phyloP scores from a whole-genome alignment of 2,888 invertebrate species.

The Folsomia candida region DNA sequence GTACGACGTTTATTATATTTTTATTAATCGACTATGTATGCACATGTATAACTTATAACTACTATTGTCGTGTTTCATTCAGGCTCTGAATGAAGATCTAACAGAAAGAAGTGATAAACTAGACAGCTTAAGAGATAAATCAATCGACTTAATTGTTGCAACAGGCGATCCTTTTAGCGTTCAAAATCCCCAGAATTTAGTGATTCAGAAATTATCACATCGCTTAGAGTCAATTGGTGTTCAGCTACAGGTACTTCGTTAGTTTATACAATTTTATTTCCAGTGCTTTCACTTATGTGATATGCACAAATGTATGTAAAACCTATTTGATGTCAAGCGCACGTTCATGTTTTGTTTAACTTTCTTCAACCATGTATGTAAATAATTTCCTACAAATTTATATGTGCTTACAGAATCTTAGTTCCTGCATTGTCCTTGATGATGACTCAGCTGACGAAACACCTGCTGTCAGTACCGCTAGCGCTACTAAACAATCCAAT shows the following conservation, averaged over 20 bases:
- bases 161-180: conserved; percentile 45
- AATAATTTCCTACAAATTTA: neutral
- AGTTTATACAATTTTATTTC: neutral
- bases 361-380: too few species aligned
- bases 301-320: neutral
- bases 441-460: conserved; percentile 40
- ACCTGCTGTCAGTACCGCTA: conserved; percentile 33
- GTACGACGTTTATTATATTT: too few species aligned
- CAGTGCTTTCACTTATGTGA: neutral
- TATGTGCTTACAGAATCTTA: conserved; percentile 40
- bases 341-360: too few species aligned
- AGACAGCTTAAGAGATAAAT: conserved; percentile 49
- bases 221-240: conserved; percentile 45
- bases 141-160: conserved; percentile 48
- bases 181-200: conserved; percentile 43
- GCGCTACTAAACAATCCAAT: conserved; percentile 19
- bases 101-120: conserved; percentile 47
- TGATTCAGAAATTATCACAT: conserved; percentile 43
- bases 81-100: conserved; percentile 50
- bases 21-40: too few species aligned
- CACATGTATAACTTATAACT: too few species aligned
- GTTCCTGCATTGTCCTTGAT: conserved; percentile 47
- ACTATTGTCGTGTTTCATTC: too few species aligned
- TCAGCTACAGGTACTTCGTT: conserved; percentile 40
- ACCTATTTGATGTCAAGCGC: too few species aligned